Base-by-base conservation (phyloP, 2,113 vertebrate species). In the Leucosticte australis region DNA sequence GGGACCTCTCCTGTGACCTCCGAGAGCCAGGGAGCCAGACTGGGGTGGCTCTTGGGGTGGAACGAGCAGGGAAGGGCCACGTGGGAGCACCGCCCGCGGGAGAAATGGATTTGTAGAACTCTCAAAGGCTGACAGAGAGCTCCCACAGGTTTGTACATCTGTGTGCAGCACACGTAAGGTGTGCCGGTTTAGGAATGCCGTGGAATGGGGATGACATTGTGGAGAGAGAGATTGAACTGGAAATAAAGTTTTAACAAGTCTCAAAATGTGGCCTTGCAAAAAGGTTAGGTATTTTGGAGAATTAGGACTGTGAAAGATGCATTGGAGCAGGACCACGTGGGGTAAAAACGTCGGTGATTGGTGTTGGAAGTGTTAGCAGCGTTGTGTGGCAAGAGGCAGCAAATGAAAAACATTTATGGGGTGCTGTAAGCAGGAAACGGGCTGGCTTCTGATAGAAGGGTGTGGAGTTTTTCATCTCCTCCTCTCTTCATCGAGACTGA, bases 1-100 rank as follows among this genome's bases (percentile, higher is more conserved):
- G 35, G 64, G n/a, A 39, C 15, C 46, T 33, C 63, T 50, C 6
- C 44, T 31, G 30, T 20, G 15, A 20, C 13, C 44, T 56, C 64
- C 9, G 12, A 18, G 44, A 17, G 37, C 15, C 6, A 0, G 7
- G 33, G 39, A 62, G 12, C 47, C 57, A 11, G 15, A 9, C 56
- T n/a, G 55, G 19, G 60, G 2, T 35, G 19, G 10, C 5, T 7
- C 9, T 8, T 15, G 68, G 6, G 74, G 12, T 56, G 46, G 37
- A 22, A 47, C 0, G 0, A 71, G 52, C 47, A n/a, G 50, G 47
- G 59, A 39, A 27, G 9, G 41, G 8, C 50, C 15, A 0, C 0
- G 0, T 0, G 4, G 26, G 31, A 76, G 53, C 70, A 1, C 13
- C 81, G 12, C 9, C 30, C 26, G 1, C 1, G 9, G 37, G 13